Evolutionary conservation across 2,888 invertebrate species (phyloP), one percentile per base, ranked within the genome.

Genomic region (Gasteruption jaculator): DNA sequence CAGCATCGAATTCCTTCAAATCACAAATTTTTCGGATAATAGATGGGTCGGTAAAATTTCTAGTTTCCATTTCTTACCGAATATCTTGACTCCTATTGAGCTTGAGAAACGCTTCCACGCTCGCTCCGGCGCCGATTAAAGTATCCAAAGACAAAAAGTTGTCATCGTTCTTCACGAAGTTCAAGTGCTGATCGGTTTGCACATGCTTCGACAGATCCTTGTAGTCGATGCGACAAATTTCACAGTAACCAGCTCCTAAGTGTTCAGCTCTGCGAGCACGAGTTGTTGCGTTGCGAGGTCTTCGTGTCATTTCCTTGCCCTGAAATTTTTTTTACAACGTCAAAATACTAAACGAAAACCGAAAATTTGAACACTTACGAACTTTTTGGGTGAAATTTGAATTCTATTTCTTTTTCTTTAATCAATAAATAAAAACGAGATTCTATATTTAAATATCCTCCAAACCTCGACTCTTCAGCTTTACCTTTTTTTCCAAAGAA

Each of bases 221-320:
- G 68, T 86, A 89, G 57, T 85, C 84, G 34, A 80, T 73, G 62
- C 83, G 84, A 69, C 89, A 89, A 68, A 89, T 83, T 72, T 88
- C 86, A 73, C 87, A 88, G 62, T 84, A 87, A 12, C 88, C 88
- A 29, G 69, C 60, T 38, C 62, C 65, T 48, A 67, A 48, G 50
- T 71, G 67, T 63, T 68, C 68, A 34, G 68, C 61, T 54, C 66
- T 63, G 45, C 68, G 67, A 54, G 63, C 56, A 52, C 68, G 65
- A 52, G 63, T 60, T 53, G 61, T 59, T 54, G 65, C 61, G 49
- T 68, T 61, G 42, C 70, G 68, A 55, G 70, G 68, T 57, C 68
- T 64, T 55, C 72, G 71, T 58, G 72, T 73, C 73, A 73, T 72
- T 59, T 71, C 70, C 65, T 63, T 67, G 51, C 58, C 52, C 71